Evolutionary conservation across 2,888 invertebrate genomes (phyloP), one percentile per base, ranked within the genome.

Genomic region (Synergus laeviventris): DNA sequence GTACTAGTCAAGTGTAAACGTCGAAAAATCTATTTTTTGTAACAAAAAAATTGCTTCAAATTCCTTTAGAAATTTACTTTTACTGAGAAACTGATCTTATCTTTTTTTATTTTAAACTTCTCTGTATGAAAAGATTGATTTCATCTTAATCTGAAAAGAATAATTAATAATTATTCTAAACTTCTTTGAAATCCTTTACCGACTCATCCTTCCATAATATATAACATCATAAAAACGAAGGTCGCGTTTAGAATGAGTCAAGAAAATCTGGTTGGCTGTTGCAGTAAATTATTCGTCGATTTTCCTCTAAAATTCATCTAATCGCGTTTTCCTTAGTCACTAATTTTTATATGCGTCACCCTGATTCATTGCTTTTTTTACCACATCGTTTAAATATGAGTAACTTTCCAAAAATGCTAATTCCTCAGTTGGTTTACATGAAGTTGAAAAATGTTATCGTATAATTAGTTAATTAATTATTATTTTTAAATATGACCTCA

Each of bases 191-290:
- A 18, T 64, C 12, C 39, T 45, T 21, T 16, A 45, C 2, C 42
- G 66, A 45, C 16, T 66, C 66, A 42, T 66, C 66, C 45, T 45
- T 66, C 42, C 24, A 31, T 66, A 24, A 66, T 45, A 16, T 45
- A 31, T 66, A 24, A 66, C 66, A 16, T 45, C 24, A 66, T 66
- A 45, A 66, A 31, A 31, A 45, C 42, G 66, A 66, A 66, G 42
- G 66, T 66, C 42, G 8, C 39, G 11, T 75, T 73, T 31, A 2
- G 49, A 45, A 77, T 87, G 86, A 87, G 79, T 86, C 87, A 87
- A 81, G 81, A 81, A 85, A 87, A 85, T 87, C 83, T 82, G 81
- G 76, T 73, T 79, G 74, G 66, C 38, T 9, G 38, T 74, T 79
- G 74, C 76, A 80, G 74, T 77, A 79, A 81, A 82, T 79, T 76